phyloP scores from a whole-genome alignment of 2,888 invertebrate genomes.

The Nipponacmea schrenckii region DNA sequence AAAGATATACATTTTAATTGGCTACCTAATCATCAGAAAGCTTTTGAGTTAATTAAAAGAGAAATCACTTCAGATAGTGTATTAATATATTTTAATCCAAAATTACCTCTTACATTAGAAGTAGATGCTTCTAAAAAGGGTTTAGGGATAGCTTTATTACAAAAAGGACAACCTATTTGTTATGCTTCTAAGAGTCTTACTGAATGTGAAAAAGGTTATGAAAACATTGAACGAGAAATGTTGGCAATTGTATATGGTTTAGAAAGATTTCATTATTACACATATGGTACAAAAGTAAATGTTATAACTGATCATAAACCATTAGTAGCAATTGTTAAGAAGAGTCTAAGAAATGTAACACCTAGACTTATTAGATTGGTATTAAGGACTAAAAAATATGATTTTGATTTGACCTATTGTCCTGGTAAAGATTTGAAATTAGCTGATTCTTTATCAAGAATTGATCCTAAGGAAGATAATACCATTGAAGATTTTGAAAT shows the following conservation, averaged over 20 bases:
- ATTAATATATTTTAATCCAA: slow-evolving; percentile 22
- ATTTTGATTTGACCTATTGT: background rate
- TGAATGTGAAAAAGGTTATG: slow-evolving; percentile 2
- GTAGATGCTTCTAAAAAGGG: slow-evolving; percentile 40
- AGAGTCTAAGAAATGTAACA: background rate
- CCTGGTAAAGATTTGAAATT: background rate
- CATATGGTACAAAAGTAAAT: background rate
- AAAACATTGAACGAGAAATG: slow-evolving; percentile 3
- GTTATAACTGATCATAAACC: background rate
- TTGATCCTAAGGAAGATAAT: background rate
- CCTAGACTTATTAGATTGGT: background rate
- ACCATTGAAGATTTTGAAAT: background rate
- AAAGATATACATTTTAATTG: slow-evolving; percentile 27
- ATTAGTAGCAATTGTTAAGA: background rate
- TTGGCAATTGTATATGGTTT: slow-evolving; percentile 1
- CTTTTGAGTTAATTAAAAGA: slow-evolving; percentile 21
- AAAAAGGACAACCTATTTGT: slow-evolving; percentile 34
- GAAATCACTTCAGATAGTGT: background rate
- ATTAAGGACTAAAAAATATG: background rate
- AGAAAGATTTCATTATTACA: slow-evolving; percentile 2
- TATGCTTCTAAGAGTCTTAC: slow-evolving; percentile 41
- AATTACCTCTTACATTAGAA: slow-evolving; percentile 29
- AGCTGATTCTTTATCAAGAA: slow-evolving; percentile 3
- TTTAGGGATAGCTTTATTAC: slow-evolving; percentile 38
- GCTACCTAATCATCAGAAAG: slow-evolving; percentile 18